Base-by-base conservation (phyloP, 2,888 invertebrate species). In the Pinctada fucata region DNA sequence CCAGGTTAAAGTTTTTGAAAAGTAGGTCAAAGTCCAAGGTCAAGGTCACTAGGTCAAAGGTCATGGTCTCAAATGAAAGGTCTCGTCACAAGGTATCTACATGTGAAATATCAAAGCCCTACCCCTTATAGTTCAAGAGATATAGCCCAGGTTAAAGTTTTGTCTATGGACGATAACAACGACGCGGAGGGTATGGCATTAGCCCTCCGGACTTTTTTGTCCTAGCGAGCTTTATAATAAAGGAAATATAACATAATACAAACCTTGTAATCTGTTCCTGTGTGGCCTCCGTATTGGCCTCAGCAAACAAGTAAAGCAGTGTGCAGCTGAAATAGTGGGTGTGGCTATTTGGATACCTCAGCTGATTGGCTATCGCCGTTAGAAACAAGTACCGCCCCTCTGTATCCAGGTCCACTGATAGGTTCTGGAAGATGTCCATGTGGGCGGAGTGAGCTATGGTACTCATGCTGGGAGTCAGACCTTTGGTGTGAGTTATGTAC, bases 281-380 rank as follows among this genome's bases (percentile, higher is more conserved):
- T 81, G 99, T 97, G 4, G 97, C 97, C 93, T 99, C 98, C 0
- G 97, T 96, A 91, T 99, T 98, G 5, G 99, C 98, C 93, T 99
- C 99, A 70, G 97, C 97, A 93, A 99, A 99, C 87, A 99, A 94
- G 93, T 99, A 99, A 83, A 99, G 94, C 74, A 99, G 95, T 63
- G 98, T 97, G 93, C 99, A 99, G 90, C 99, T 99, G 94, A 99
- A 99, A 94, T 99, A 99, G 94, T 99, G 99, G 45, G 99, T 99
- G 93, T 99, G 99, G 91, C 98, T 99, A 93, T 99, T 99, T 10
- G 99, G 99, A 93, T 99, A 99, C 48, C 99, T 95, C 89, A 99
- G 94, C 92, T 99, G 99, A 93, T 99, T 99, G 72, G 99, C 99
- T 86, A 99, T 97, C 2, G 99, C 98, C 93, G 99, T 99, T 91